Evolutionary conservation across 1,140 invertebrate species (phyloP).

Genomic region (Psix sp.): DNA sequence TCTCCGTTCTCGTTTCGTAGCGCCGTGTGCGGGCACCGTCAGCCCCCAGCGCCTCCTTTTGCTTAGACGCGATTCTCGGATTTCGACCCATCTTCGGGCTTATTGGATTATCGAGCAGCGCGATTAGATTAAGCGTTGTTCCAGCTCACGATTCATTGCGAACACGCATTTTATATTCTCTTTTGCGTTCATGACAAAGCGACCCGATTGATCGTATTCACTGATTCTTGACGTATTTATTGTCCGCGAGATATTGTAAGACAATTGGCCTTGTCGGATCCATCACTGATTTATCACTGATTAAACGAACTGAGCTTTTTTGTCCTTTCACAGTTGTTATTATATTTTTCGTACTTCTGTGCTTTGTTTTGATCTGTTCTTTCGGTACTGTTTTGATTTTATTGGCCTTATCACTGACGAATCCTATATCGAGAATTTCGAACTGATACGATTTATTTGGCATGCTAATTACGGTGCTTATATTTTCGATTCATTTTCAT

Average conservation of each 20-base stretch:
- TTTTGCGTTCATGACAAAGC: constrained; percentile 31
- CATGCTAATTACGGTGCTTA: constrained; percentile 24
- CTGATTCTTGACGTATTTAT: constrained; percentile 47
- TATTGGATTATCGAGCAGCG: constrained; percentile 77
- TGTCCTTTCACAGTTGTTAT: constrained; percentile 1
- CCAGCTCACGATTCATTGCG: constrained; percentile 68
- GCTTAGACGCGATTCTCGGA: constrained; percentile 70
- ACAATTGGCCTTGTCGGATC: constrained; percentile 16
- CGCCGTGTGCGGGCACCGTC: constrained; percentile 31
- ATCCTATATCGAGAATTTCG: constrained; percentile 20
- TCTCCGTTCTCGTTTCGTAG: constrained; percentile 44
- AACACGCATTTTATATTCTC: constrained; percentile 45
- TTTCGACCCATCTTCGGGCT: constrained; percentile 62
- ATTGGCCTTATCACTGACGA: constrained; percentile 27
- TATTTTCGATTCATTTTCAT: constrained; percentile 26
- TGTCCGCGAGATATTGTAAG: constrained; percentile 33
- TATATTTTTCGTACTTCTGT: not conserved
- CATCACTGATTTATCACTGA: constrained; percentile 37
- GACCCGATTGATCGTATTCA: constrained; percentile 46
- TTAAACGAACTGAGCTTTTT: constrained; percentile 21
- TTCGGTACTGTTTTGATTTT: constrained; percentile 12
- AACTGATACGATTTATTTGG: constrained; percentile 38
- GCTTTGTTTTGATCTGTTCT: constrained; percentile 1
- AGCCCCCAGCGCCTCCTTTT: constrained; percentile 51
- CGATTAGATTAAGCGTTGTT: constrained; percentile 75